Base-by-base conservation (phyloP, 2,113 vertebrate species). In the Lichenostomus cassidix region DNA sequence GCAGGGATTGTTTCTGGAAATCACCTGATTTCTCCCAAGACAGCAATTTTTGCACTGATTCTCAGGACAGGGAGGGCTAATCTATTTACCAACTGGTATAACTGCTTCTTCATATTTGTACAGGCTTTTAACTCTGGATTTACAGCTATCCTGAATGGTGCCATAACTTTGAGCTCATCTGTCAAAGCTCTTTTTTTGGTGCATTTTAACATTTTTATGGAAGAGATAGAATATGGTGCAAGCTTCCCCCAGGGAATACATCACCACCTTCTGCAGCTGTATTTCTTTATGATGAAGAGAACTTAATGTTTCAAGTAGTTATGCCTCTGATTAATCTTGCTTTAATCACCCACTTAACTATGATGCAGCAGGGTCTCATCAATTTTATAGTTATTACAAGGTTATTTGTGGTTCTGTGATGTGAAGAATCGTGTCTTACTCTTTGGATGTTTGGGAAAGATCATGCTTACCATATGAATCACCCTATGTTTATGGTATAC, bases 401-500 rank as follows among this genome's bases (percentile, higher is more conserved):
- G 47, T 62, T 78, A 78, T 70, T 87, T 70, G 55, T 78, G 39
- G 55, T 28, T 10, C 2, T 67, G 37, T 83, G 37, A 74, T 58
- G 31, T 35, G 60, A 92, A 60, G 64, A 70, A 62, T 65, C 0
- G 0, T 82, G 39, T 42, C 76, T 83, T 78, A 17, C 11, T 91
- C 23, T 80, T 70, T 4, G 6, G 24, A 18, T 89, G 19, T 12
- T 77, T 42, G 13, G 14, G 59, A 71, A 70, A 19, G 33, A 35
- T 62, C 22, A 44, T 23, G 29, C 27, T 79, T 41, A 49, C 31
- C 1, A 2, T n/a, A 23, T 73, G 53, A 88, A 62, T 93, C 65
- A 17, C 22, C 0, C 0, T n/a, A 69, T 0, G 0, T 75, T 82
- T 84, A 28, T 79, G 63, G 33, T 76, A 55, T 29, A 50, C 62